Percentiles rank a stretch among this genome's conserved stretches.
Conservation (phyloP, 2,888 invertebrate genomes). For the Oscheius sp. region DNA sequence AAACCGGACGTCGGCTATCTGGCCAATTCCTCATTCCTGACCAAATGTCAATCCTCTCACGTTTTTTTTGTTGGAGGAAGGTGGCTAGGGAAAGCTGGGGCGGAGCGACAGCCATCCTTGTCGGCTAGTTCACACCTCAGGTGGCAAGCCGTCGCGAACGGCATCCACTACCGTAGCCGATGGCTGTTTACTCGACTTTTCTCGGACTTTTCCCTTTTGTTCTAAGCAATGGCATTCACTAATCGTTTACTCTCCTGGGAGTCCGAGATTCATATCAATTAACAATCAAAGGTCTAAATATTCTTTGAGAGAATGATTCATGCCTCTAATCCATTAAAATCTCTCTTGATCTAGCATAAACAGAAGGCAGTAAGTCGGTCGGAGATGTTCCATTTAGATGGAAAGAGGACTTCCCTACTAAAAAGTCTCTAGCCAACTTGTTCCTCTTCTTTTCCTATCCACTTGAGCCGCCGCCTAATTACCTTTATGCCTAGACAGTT, state of each 20-base stretch:
- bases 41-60: slow-evolving; percentile 29
- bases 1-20: neutral
- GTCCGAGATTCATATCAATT: no score
- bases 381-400: slow-evolving; percentile 34
- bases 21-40: slow-evolving; percentile 25
- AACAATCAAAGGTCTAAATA: no score
- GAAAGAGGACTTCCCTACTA: neutral
- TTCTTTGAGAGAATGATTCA: no score
- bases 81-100: neutral
- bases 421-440: slow-evolving; percentile 2
- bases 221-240: no score
- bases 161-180: neutral
- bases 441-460: neutral
- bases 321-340: neutral
- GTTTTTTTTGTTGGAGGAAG: slow-evolving; percentile 7
- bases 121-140: slow-evolving; percentile 19
- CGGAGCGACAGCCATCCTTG: slow-evolving; percentile 10
- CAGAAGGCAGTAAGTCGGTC: no score
- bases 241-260: no score
- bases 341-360: no score
- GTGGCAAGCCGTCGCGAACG: neutral
- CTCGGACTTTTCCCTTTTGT: no score
- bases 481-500: slow-evolving; percentile 1
- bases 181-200: neutral
- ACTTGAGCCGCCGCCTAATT: slow-evolving; percentile 30